Conservation (phyloP, 1,140 invertebrate genomes). For the Ectropis grisescens region DNA sequence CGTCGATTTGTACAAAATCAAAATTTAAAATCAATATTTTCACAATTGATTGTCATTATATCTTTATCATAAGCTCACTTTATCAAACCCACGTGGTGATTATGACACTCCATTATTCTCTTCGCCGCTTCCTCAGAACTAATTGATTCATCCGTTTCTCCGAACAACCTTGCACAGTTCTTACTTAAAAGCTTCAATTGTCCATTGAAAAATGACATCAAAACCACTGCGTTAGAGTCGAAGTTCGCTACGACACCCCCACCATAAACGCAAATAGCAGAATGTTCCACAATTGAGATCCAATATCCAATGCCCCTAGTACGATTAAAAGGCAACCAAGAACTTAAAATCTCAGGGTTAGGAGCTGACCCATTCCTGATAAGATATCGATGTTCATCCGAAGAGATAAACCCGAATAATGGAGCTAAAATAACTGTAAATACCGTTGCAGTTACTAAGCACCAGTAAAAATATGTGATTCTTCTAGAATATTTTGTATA, state of each 20-base stretch:
- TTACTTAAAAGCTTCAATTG: slow-evolving; percentile 34
- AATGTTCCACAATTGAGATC: slow-evolving; percentile 22
- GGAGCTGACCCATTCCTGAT: slow-evolving; percentile 22
- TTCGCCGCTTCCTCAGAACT: slow-evolving; percentile 20
- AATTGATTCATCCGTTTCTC: slow-evolving; percentile 11
- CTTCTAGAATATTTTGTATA: slow-evolving; percentile 41
- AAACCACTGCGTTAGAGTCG: slow-evolving; percentile 38
- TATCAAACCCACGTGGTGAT: slow-evolving; percentile 32
- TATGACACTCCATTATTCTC: slow-evolving; percentile 33
- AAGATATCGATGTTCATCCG: slow-evolving; percentile 11
- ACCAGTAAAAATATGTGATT: slow-evolving; percentile 47
- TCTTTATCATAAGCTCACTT: too few relatives aligned
- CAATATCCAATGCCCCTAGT: slow-evolving; percentile 31
- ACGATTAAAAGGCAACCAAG: slow-evolving; percentile 42
- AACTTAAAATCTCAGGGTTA: slow-evolving; percentile 50
- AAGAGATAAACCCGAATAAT: slow-evolving; percentile 26
- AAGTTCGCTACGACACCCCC: slow-evolving; percentile 44
- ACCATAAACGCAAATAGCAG: slow-evolving; percentile 37
- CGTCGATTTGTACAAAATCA: too few relatives aligned
- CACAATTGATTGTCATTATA: too few relatives aligned
- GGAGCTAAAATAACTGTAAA: slow-evolving; percentile 45
- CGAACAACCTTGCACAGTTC: slow-evolving; percentile 37
- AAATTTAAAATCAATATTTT: too few relatives aligned
- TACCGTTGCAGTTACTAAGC: slow-evolving; percentile 33
- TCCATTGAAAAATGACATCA: slow-evolving; percentile 49